Conservation (phyloP, 2,113 vertebrate species). For the Ceyx margarethae region DNA sequence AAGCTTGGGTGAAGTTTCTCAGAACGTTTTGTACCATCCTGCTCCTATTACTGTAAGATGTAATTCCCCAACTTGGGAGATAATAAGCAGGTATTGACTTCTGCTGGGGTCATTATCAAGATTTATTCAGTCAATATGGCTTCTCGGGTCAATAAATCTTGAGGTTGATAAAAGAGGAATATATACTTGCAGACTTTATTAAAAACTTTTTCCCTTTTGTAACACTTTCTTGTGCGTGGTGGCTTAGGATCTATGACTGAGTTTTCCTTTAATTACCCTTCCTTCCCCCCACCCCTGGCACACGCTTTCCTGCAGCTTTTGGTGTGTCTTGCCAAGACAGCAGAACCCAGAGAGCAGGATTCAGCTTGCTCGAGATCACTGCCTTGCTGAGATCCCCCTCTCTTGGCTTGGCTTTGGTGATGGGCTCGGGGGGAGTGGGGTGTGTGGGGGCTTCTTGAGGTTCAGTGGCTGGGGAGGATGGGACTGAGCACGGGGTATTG, state of each 20-base stretch:
- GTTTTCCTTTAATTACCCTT: neutral
- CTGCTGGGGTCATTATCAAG: slow-evolving; percentile 78
- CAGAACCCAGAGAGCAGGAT: neutral
- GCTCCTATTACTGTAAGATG: slow-evolving; percentile 68
- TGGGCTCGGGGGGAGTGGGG: neutral
- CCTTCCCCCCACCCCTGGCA: too few species aligned
- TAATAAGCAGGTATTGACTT: slow-evolving; percentile 81
- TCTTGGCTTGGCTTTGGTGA: neutral
- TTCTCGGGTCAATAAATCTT: slow-evolving; percentile 75
- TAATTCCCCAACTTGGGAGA: slow-evolving; percentile 70
- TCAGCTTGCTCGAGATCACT: neutral
- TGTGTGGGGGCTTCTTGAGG: neutral
- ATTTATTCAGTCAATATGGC: slow-evolving; percentile 82
- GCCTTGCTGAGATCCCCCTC: neutral
- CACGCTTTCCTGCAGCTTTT: neutral
- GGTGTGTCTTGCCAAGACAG: neutral
- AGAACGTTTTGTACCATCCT: slow-evolving; percentile 50
- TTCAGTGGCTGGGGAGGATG: neutral
- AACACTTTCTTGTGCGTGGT: neutral
- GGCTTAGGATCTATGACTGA: neutral
- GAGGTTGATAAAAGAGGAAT: slow-evolving; percentile 78
- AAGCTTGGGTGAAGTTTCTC: neutral
- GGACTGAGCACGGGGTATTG: accelerated
- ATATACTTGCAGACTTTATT: slow-evolving; percentile 78
- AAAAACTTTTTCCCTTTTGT: slow-evolving; percentile 70